phyloP scores from a whole-genome alignment of 2,797 vertebrate genomes.

The Mycteria americana region DNA sequence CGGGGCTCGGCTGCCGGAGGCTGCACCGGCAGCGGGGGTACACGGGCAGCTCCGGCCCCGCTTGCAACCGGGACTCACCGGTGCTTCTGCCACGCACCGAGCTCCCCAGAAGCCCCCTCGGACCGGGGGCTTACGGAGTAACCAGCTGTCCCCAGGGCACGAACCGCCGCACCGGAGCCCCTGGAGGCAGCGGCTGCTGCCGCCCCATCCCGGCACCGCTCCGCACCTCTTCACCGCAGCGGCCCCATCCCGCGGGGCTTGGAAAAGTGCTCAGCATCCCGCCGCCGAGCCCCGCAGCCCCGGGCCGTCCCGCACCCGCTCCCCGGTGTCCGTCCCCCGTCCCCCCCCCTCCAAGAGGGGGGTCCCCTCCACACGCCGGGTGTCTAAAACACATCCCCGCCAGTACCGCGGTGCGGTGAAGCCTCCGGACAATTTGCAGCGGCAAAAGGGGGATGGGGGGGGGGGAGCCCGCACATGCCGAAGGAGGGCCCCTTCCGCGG shows the following conservation, averaged over 20 bases:
- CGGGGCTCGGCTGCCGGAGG: neutral
- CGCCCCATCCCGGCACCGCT: neutral
- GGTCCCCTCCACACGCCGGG: accelerated
- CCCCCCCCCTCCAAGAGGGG: neutral
- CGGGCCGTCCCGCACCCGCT: neutral
- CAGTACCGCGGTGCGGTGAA: neutral
- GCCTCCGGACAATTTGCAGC: neutral
- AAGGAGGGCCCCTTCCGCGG: neutral
- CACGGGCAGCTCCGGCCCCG: neutral
- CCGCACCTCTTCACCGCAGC: neutral
- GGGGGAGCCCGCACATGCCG: neutral
- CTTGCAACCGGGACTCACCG: neutral
- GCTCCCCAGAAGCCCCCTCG: accelerated
- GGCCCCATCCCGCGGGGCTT: neutral
- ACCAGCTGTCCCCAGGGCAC: neutral
- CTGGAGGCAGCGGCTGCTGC: neutral
- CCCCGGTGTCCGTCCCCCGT: neutral
- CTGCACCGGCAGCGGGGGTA: neutral
- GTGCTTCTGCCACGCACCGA: neutral
- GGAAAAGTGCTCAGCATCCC: too few relatives aligned
- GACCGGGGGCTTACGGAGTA: accelerated
- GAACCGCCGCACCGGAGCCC: neutral
- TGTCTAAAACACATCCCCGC: neutral
- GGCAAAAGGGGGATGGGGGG: neutral
- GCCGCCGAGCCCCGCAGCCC: neutral